Conservation (phyloP, 2,797 vertebrate genomes). For the Huso huso region DNA sequence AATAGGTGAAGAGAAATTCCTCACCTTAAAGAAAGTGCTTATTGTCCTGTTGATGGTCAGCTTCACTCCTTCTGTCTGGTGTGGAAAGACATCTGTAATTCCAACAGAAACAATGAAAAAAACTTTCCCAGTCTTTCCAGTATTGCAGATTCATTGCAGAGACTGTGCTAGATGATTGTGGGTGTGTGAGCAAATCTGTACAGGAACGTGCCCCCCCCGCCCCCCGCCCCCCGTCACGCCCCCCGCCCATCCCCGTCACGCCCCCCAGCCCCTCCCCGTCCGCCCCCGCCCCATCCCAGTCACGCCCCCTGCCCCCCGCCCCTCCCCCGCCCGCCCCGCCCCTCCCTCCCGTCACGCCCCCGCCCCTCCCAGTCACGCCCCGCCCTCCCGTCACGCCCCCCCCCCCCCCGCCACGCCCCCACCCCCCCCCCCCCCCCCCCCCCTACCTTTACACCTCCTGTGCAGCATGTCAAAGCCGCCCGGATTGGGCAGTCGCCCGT, state of each 20-base stretch:
- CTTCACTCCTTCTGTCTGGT: slow-evolving; percentile 91
- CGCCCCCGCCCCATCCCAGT: too few relatives aligned
- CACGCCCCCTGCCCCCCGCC: too few relatives aligned
- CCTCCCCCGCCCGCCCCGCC: too few relatives aligned
- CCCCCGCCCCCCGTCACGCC: too few relatives aligned
- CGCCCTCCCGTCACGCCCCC: too few relatives aligned
- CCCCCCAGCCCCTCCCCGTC: too few relatives aligned
- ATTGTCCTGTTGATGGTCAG: slow-evolving; percentile 84
- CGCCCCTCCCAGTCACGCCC: too few relatives aligned
- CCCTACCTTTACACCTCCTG: slow-evolving; percentile 78
- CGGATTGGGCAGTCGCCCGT: slow-evolving; percentile 72
- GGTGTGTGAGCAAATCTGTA: neutral
- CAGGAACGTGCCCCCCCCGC: neutral
- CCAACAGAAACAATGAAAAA: neutral
- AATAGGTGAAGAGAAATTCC: neutral
- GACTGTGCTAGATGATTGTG: slow-evolving; percentile 20
- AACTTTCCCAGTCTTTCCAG: neutral
- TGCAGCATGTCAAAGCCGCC: slow-evolving; percentile 90
- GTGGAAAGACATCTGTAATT: slow-evolving; percentile 81
- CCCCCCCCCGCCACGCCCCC: too few relatives aligned
- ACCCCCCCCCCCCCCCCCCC: too few relatives aligned
- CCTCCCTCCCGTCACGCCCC: too few relatives aligned
- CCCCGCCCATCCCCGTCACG: too few relatives aligned
- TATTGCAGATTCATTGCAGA: slow-evolving; percentile 15
- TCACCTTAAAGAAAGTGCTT: slow-evolving; percentile 91